Evolutionary conservation across 1,140 invertebrate genomes (phyloP).

Genomic region (Rhyzopertha dominica): DNA sequence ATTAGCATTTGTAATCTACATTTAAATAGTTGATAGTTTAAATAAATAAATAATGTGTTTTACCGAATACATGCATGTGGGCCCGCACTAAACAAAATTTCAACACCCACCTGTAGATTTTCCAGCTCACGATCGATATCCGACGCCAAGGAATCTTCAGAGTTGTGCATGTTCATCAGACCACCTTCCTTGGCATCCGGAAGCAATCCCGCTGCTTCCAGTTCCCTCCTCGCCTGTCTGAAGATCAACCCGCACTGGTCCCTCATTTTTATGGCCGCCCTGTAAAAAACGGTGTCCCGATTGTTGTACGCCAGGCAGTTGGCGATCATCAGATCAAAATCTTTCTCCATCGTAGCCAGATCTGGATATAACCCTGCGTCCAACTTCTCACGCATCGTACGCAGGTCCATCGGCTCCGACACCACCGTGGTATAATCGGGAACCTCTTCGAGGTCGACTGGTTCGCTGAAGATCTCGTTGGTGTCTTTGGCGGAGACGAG

Average conservation of each 20-base stretch:
- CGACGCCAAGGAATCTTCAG: slow-evolving; percentile 46
- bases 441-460: slow-evolving; percentile 86
- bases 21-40: too few species aligned
- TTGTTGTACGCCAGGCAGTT: slow-evolving; percentile 95
- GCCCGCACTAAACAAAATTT: background rate
- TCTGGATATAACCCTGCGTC: slow-evolving; percentile 70
- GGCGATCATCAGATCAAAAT: slow-evolving; percentile 91
- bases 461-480: slow-evolving; percentile 86
- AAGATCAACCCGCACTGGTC: slow-evolving; percentile 78
- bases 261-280: slow-evolving; percentile 79
- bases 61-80: too few species aligned
- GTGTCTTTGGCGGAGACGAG: slow-evolving; percentile 74
- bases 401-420: slow-evolving; percentile 92
- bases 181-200: slow-evolving; percentile 41
- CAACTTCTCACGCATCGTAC: slow-evolving; percentile 82
- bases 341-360: slow-evolving; percentile 75
- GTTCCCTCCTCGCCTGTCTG: slow-evolving; percentile 67
- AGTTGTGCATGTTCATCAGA: slow-evolving; percentile 23
- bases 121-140: slow-evolving; percentile 52
- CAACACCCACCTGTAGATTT: slow-evolving; percentile 38
- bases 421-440: slow-evolving; percentile 92
- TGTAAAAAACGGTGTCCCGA: slow-evolving; percentile 82
- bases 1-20: too few species aligned
- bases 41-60: too few species aligned
- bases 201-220: slow-evolving; percentile 59